These are phyloP conservation scores for Crocuta crocuta DNA, from an alignment of 2,113 vertebrate genomes.

Conservation along the genomic window DNA sequence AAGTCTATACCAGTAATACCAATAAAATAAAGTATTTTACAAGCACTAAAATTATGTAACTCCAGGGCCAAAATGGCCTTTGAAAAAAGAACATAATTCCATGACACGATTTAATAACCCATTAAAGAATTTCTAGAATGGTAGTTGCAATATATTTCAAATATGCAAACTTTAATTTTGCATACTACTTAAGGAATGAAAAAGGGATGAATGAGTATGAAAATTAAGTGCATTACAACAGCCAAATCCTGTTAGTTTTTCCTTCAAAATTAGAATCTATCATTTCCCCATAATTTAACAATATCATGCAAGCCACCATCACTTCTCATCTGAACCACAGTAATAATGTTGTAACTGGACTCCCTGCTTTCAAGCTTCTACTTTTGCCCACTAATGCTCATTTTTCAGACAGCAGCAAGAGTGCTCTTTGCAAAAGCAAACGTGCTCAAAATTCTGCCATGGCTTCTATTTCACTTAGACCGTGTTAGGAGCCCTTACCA, in stretches of 20 bases:
- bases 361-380: background rate
- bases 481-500: background rate
- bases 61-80: background rate
- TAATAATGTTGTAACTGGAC: background rate
- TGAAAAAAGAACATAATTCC: constrained; percentile 27
- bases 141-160: constrained; percentile 24
- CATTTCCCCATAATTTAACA: constrained; percentile 15
- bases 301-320: background rate
- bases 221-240: background rate
- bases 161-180: constrained; percentile 17
- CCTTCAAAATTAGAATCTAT: constrained; percentile 7
- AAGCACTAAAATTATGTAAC: constrained; percentile 45
- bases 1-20: background rate
- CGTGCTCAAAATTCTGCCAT: background rate
- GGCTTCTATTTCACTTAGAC: background rate
- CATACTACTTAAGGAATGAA: constrained; percentile 12
- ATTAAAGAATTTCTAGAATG: constrained; percentile 8
- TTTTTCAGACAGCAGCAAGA: background rate
- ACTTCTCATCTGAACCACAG: background rate
- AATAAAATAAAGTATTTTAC: constrained; percentile 10
- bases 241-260: background rate
- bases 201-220: background rate
- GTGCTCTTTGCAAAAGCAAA: constrained; percentile 22
- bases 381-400: background rate
- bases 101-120: background rate